A percentile compares a stretch with the other conserved stretches of the same genome.
These are phyloP conservation scores for Temnothorax unifasciatus DNA, from an alignment of 2,888 invertebrate genomes.

Conservation along the genomic window DNA sequence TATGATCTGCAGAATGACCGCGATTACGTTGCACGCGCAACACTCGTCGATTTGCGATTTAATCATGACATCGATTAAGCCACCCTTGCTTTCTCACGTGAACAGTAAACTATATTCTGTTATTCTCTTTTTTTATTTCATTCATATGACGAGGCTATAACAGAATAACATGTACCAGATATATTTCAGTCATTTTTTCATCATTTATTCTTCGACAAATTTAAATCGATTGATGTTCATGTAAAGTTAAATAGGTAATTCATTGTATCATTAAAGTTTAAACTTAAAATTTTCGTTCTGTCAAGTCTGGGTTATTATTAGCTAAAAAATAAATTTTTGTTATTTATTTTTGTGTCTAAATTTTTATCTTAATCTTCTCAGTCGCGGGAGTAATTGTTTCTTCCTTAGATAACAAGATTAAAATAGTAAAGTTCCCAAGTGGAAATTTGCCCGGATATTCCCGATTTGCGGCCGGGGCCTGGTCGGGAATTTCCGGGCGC, in stretches of 20 bases:
- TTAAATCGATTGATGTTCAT: neutral
- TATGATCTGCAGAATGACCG: constrained; percentile 33
- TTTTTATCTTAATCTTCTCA: neutral
- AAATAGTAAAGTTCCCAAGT: neutral
- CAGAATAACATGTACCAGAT: neutral
- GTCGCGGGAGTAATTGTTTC: neutral
- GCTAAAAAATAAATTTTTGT: neutral
- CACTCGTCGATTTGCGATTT: constrained; percentile 12
- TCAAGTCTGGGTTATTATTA: neutral
- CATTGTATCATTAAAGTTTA: neutral
- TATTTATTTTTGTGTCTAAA: neutral
- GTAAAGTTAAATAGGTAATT: neutral
- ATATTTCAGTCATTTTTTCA: neutral
- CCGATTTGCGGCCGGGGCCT: no score
- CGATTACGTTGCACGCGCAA: constrained; percentile 22
- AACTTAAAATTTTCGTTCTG: neutral
- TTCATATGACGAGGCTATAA: neutral
- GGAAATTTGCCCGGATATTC: no score
- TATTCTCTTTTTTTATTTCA: neutral
- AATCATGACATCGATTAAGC: constrained; percentile 30
- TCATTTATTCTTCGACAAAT: neutral
- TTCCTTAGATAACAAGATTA: neutral
- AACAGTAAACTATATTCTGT: constrained; percentile 13
- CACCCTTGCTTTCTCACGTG: constrained; percentile 1
- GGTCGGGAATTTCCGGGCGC: no score